Conservation (phyloP, 1,140 invertebrate species). For the Homarus americanus region DNA sequence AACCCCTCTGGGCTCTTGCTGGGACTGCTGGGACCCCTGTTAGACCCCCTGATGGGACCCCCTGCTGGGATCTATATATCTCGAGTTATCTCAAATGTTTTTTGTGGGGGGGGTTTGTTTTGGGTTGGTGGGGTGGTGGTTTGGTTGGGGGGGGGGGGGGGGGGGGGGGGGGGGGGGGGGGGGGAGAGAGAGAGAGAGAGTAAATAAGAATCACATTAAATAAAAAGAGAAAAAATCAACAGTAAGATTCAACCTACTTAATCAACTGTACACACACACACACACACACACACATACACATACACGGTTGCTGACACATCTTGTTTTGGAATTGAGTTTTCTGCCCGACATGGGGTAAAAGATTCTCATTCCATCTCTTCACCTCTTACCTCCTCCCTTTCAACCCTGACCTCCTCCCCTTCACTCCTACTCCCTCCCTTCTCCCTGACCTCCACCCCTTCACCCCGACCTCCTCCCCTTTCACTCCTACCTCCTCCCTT, state of each 20-base stretch:
- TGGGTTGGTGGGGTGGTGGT: not conserved
- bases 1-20: not conserved
- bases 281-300: not conserved
- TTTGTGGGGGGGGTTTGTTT: not conserved
- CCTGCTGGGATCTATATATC: slow-evolving; percentile 13
- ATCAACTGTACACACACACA: not conserved
- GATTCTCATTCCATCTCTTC: no score
- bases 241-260: no score
- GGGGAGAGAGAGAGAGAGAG: not conserved
- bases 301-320: not conserved
- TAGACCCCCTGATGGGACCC: not conserved
- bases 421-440: no score
- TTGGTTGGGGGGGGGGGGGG: not conserved
- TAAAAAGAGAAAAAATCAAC: no score
- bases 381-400: no score
- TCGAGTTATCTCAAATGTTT: not conserved
- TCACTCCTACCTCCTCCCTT: no score
- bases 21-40: not conserved
- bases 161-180: not conserved
- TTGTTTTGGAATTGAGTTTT: no score
- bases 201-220: not conserved
- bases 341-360: no score
- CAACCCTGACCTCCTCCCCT: no score
- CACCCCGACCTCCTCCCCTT: no score
- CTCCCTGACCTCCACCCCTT: no score